Conservation (phyloP, 1,140 invertebrate genomes). For the Pantala flavescens region DNA sequence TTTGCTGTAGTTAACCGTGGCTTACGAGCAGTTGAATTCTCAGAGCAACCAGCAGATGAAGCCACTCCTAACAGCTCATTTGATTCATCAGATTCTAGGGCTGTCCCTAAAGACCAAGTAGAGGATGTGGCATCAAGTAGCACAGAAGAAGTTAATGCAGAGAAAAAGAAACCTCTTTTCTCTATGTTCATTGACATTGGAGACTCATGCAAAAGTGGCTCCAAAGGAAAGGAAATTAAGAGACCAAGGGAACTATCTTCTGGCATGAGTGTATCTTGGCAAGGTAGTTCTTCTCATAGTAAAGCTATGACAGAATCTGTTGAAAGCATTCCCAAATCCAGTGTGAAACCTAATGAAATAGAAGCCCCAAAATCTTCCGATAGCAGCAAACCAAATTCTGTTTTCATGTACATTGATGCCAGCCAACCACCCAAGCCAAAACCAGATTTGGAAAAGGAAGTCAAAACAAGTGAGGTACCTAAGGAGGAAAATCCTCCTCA, state of each 20-base stretch:
- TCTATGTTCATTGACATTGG: conserved; percentile 14
- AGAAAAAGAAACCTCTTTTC: conserved; percentile 1
- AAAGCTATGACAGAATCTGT: not conserved
- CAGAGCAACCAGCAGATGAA: conserved; percentile 16
- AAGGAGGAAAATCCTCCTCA: not conserved
- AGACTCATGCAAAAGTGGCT: not conserved
- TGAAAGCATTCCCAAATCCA: not conserved
- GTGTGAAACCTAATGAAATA: not conserved
- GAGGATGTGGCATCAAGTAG: not conserved
- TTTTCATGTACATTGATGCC: conserved; percentile 14
- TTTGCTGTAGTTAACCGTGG: not conserved
- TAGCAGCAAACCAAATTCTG: not conserved
- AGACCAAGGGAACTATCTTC: not conserved
- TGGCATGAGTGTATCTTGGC: not conserved
- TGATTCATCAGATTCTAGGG: not conserved
- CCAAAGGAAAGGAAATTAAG: not conserved
- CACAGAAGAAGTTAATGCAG: not conserved
- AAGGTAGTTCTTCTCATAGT: not conserved
- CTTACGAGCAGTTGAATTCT: conserved; percentile 15
- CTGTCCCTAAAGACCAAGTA: not conserved
- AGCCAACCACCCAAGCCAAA: not conserved
- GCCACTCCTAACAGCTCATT: not conserved
- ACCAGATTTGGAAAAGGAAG: not conserved
- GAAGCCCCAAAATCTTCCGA: not conserved
- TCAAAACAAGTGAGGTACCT: not conserved